Evolutionary conservation across 53 echinoderm and acorn worm genomes (phyloP).

Genomic region (Actinopyga echinites): DNA sequence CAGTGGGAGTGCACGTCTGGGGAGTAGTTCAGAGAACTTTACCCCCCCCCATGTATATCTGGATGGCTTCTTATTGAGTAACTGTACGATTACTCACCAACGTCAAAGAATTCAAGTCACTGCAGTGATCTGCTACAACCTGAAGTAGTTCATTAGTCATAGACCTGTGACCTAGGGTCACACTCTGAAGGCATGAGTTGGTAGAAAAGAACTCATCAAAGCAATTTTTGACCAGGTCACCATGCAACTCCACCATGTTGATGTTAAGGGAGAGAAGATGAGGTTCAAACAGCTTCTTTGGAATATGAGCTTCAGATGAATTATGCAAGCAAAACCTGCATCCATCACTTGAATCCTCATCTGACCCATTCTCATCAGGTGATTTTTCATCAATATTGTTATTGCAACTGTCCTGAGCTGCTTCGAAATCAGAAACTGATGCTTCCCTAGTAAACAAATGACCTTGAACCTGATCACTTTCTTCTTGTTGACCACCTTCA

Average conservation of each 20-base stretch:
- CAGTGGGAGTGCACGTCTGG: no score
- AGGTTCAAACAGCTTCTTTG: slow-evolving; percentile 63
- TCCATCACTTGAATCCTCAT: neutral
- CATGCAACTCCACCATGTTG: slow-evolving; percentile 64
- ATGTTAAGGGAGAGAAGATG: slow-evolving; percentile 73
- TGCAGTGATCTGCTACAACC: slow-evolving; percentile 50
- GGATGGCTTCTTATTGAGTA: no score
- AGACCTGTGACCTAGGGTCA: slow-evolving; percentile 63
- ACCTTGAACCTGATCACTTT: no score
- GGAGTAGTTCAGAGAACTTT: no score
- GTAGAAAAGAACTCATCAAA: slow-evolving; percentile 76
- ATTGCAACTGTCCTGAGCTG: no score
- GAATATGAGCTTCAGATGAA: slow-evolving; percentile 18
- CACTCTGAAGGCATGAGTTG: slow-evolving; percentile 62
- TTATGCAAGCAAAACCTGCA: slow-evolving; percentile 2
- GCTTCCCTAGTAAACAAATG: no score
- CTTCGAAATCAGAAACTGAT: no score
- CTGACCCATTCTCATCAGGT: no score
- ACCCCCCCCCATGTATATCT: no score
- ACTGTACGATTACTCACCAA: slow-evolving; percentile 53
- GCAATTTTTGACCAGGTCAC: slow-evolving; percentile 57
- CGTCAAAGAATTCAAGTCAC: slow-evolving; percentile 54
- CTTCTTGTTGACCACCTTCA: no score
- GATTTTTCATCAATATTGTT: no score
- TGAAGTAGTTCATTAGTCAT: slow-evolving; percentile 59